Conservation (phyloP, 2,113 vertebrate species). For the Shinisaurus crocodilurus region DNA sequence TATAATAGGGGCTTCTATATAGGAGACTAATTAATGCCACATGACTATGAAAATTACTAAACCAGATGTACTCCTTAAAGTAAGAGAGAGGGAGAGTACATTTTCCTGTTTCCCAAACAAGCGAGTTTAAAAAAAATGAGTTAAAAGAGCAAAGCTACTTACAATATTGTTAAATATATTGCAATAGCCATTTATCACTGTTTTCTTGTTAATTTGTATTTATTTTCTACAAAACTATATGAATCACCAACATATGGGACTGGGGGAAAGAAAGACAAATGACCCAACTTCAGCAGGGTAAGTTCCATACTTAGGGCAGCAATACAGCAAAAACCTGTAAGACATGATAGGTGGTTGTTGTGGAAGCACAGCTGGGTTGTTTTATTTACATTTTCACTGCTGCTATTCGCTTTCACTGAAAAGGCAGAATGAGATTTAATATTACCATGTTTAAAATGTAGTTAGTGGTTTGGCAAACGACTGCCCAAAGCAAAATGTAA, state of each 20-base stretch:
- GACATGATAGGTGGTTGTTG: neutral
- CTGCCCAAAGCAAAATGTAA: neutral
- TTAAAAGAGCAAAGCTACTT: neutral
- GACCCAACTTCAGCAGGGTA: neutral
- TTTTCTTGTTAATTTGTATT: neutral
- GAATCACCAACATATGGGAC: neutral
- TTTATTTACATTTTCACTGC: neutral
- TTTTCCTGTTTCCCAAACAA: slow-evolving; percentile 58
- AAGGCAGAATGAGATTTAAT: neutral
- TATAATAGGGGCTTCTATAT: slow-evolving; percentile 51
- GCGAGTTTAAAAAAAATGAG: slow-evolving; percentile 1
- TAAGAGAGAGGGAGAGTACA: slow-evolving; percentile 10
- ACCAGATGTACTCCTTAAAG: slow-evolving; percentile 73
- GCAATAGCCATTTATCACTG: neutral
- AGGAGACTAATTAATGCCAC: slow-evolving; percentile 73
- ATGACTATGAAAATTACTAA: slow-evolving; percentile 66
- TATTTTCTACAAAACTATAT: slow-evolving; percentile 20
- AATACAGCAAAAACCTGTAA: neutral
- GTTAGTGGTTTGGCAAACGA: neutral
- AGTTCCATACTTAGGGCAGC: neutral
- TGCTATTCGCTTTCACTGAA: neutral
- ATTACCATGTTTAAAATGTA: neutral
- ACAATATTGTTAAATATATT: slow-evolving; percentile 6
- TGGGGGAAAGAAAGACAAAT: neutral
- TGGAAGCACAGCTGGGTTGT: too few relatives aligned